Evolutionary conservation across 2,113 vertebrate genomes (phyloP).

Genomic region (Columbina picui): DNA sequence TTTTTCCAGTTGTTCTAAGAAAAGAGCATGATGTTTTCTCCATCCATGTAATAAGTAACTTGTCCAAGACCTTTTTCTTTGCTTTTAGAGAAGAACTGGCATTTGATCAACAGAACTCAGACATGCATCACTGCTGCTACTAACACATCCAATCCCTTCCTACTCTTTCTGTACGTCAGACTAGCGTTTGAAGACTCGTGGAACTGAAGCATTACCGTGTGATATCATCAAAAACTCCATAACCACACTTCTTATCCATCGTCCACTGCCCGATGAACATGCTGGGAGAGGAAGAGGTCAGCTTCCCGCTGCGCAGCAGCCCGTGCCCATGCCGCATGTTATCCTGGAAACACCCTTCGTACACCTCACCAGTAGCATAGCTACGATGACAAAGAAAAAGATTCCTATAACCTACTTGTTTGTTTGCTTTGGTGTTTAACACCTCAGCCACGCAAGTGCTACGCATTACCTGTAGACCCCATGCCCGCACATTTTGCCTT

Average conservation of each 20-base stretch:
- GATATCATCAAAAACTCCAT: constrained; percentile 97
- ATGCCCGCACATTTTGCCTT: constrained; percentile 94
- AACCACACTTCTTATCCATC: constrained; percentile 93
- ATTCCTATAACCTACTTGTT: neutral
- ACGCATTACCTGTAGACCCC: constrained; percentile 86
- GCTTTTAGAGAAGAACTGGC: neutral
- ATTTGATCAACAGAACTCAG: neutral
- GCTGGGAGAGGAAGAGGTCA: constrained; percentile 92
- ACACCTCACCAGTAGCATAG: constrained; percentile 92
- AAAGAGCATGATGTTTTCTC: neutral
- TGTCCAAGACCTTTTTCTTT: neutral
- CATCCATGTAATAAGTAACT: neutral
- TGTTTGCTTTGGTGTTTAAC: neutral
- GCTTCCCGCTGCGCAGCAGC: constrained; percentile 91
- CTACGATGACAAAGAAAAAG: constrained; percentile 59
- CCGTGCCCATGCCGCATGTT: constrained; percentile 94
- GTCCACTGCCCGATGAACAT: constrained; percentile 98
- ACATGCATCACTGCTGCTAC: neutral
- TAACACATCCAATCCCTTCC: neutral
- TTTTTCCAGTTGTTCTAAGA: neutral
- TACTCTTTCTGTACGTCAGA: neutral
- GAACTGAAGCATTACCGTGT: constrained; percentile 82
- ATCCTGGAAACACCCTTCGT: constrained; percentile 94
- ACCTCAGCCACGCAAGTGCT: neutral
- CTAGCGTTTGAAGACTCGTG: neutral